Percentiles rank a stretch among this genome's conserved stretches.
Conservation (phyloP, 2,797 vertebrate genomes). For the Oryzias sinensis region DNA sequence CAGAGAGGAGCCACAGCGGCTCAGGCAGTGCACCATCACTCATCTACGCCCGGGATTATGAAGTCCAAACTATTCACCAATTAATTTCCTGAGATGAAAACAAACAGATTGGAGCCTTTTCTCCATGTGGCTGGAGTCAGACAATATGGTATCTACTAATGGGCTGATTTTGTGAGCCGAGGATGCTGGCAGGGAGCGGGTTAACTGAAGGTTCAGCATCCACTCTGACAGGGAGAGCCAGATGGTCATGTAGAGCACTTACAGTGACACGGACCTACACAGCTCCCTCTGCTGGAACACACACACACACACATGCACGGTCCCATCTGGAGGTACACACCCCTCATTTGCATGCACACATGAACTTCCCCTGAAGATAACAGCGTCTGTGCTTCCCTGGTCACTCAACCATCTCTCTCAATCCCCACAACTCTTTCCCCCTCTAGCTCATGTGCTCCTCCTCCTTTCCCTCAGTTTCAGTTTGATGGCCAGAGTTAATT, state of each 20-base stretch:
- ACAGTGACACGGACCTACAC: constrained; percentile 61
- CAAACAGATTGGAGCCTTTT: not conserved
- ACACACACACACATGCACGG: constrained; percentile 9
- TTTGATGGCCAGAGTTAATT: constrained; percentile 78
- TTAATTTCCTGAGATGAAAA: not conserved
- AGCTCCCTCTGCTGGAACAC: constrained; percentile 73
- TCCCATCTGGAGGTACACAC: constrained; percentile 20
- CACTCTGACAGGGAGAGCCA: constrained; percentile 71
- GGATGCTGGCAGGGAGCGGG: constrained; percentile 45
- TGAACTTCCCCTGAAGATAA: constrained; percentile 41
- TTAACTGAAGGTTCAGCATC: constrained; percentile 71
- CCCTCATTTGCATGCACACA: constrained; percentile 39
- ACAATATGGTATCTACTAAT: not conserved
- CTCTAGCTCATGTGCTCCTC: constrained; percentile 27
- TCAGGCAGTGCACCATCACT: constrained; percentile 29
- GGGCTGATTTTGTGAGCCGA: constrained; percentile 1
- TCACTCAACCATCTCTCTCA: constrained; percentile 23
- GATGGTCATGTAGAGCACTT: constrained; percentile 77
- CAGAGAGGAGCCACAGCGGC: constrained; percentile 7
- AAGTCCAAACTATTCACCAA: not conserved
- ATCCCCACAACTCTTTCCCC: not conserved
- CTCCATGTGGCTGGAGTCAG: not conserved
- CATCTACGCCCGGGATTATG: constrained; percentile 14
- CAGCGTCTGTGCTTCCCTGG: constrained; percentile 47
- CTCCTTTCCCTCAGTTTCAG: constrained; percentile 64